Conservation (phyloP, 37 sponge, comb jelly and placozoan species). For the Cliona cf. orientalis region DNA sequence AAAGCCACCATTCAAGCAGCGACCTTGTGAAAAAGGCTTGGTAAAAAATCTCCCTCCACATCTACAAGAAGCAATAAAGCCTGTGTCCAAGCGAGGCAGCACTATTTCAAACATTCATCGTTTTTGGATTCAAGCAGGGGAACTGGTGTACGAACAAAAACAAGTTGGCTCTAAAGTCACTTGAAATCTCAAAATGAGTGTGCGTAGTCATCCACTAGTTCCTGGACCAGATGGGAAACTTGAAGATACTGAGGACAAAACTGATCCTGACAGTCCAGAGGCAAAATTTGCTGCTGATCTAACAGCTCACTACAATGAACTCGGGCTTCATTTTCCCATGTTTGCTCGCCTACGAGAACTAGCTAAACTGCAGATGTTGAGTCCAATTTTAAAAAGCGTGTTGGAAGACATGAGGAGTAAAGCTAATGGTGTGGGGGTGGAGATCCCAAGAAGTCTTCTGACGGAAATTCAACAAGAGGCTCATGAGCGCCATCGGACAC, state of each 20-base stretch:
- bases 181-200: constrained; percentile 42
- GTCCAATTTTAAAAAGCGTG: neutral
- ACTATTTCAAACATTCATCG: constrained; percentile 15
- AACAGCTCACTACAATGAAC: constrained; percentile 49
- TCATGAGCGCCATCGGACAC: neutral
- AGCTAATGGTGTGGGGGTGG: constrained; percentile 5
- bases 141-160: constrained; percentile 23
- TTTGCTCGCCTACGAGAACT: constrained; percentile 70
- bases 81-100: constrained; percentile 54
- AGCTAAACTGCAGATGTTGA: constrained; percentile 33
- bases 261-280: constrained; percentile 75
- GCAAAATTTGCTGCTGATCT: constrained; percentile 69
- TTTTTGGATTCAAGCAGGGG: constrained; percentile 84
- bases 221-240: constrained; percentile 70
- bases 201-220: constrained; percentile 55
- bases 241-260: constrained; percentile 45
- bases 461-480: constrained; percentile 12
- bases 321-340: constrained; percentile 61
- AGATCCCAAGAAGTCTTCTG: neutral
- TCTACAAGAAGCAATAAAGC: constrained; percentile 45
- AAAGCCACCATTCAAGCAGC: constrained; percentile 69
- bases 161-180: neutral
- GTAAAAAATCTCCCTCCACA: constrained; percentile 49
- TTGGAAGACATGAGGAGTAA: neutral
- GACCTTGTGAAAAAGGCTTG: constrained; percentile 41